Percentiles rank a stretch among this genome's conserved stretches.
These are phyloP conservation scores for Zootoca vivipara DNA, from an alignment of 2,113 vertebrate species.

Conservation along the genomic window DNA sequence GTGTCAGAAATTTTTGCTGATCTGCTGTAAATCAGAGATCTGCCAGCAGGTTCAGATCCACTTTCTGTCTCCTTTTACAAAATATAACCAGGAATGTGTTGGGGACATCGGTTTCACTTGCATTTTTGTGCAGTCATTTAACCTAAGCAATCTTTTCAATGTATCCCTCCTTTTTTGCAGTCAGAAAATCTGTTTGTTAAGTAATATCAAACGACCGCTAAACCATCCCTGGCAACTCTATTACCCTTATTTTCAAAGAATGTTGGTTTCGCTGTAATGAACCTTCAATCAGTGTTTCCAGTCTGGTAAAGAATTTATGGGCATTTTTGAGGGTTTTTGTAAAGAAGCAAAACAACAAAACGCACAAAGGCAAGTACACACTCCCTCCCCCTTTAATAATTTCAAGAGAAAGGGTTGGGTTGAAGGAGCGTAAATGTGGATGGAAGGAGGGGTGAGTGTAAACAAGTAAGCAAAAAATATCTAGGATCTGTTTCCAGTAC, in stretches of 20 bases:
- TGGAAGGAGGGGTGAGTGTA: not conserved
- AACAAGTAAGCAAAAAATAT: not conserved
- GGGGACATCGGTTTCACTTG: not conserved
- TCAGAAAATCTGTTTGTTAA: not conserved
- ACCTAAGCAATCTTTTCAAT: slow-evolving; percentile 17
- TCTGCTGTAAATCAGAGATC: too few relatives aligned
- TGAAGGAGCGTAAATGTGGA: too few relatives aligned
- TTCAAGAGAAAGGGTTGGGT: not conserved
- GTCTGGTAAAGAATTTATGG: slow-evolving; percentile 64
- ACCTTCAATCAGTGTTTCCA: slow-evolving; percentile 54
- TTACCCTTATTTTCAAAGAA: slow-evolving; percentile 46
- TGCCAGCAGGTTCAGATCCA: too few relatives aligned
- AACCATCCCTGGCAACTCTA: slow-evolving; percentile 44
- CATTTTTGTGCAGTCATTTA: slow-evolving; percentile 24
- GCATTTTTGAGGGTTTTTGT: slow-evolving; percentile 54
- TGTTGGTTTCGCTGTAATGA: slow-evolving; percentile 54
- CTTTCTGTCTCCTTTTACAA: not conserved
- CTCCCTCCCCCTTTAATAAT: not conserved
- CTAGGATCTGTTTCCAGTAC: not conserved
- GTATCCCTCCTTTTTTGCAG: not conserved
- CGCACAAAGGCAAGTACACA: slow-evolving; percentile 17
- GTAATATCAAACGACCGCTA: not conserved
- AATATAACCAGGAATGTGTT: not conserved
- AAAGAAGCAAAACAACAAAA: not conserved
- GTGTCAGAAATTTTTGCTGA: too few relatives aligned